phyloP scores from a whole-genome alignment of 2,888 invertebrate genomes.

The Trypoxylon attenuatum region DNA sequence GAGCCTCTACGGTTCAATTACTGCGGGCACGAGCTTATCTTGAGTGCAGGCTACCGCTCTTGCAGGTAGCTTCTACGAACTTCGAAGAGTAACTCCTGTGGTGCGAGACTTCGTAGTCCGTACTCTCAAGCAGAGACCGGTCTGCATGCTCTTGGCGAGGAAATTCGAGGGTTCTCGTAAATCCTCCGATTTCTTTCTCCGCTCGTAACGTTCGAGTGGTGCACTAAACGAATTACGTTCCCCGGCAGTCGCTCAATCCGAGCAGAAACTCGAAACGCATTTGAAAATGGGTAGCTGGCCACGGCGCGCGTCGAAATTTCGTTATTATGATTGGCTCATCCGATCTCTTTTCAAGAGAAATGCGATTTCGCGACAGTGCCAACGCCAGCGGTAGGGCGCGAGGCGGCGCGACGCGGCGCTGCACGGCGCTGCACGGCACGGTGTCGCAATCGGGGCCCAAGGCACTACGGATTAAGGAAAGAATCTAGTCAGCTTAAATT shows the following conservation, averaged over 20 bases:
- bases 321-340: conserved; percentile 39
- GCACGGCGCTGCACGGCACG: too few species aligned
- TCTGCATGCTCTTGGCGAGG: background rate
- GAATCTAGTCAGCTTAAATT: conserved; percentile 29
- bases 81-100: conserved; percentile 29
- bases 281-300: conserved; percentile 3
- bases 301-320: conserved; percentile 23
- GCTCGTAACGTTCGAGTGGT: conserved; percentile 9
- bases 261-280: conserved; percentile 22
- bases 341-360: conserved; percentile 34
- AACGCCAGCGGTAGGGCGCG: background rate
- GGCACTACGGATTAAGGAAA: conserved; percentile 4
- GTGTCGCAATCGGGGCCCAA: background rate
- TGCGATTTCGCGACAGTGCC: conserved; percentile 20
- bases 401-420: background rate
- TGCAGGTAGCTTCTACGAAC: conserved; percentile 24
- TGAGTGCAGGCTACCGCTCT: conserved; percentile 27
- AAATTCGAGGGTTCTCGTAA: conserved; percentile 2
- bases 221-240: conserved; percentile 22
- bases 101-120: background rate
- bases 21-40: conserved; percentile 45
- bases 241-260: background rate
- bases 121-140: too few species aligned
- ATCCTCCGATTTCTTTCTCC: conserved; percentile 9
- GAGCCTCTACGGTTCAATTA: conserved; percentile 48